Evolutionary conservation across 2,113 vertebrate genomes (phyloP), one percentile per base, ranked within the genome.

Genomic region (Heloderma charlesbogerti): DNA sequence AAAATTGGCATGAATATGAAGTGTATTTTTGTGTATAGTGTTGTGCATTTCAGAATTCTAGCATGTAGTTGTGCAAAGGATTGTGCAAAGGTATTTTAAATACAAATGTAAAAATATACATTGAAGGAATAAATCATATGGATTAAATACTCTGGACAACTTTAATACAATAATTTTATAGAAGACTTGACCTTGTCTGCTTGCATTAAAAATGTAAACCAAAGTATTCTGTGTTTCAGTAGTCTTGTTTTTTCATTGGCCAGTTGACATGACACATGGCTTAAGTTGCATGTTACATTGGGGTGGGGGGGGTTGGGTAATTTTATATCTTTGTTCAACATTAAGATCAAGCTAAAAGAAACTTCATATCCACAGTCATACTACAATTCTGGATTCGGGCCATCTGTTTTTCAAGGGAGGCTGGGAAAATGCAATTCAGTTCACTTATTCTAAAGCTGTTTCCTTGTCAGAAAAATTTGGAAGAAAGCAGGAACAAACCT

Each of bases 11-110:
- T 96, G 93, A 96, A 97, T 95, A 94, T 92, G 69, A 85, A 96
- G 94, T 98, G 96, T 97, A 97, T 97, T 98, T 97, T 98, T 97
- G 94, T 96, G 96, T 94, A 95, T 93, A 95, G 92, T 96, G 94
- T 96, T 95, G 97, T 98, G 95, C 95, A 96, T 97, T 97, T 90
- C 96, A 97, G 93, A 97, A 96, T 96, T 97, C 84, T 97, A 97
- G 97, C 97, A 97, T 97, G 96, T 95, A 97, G 91, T 95, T 94
- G 93, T 96, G 94, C 95, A 96, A 93, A 94, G 84, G 89, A 90
- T 88, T 95, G 95, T 97, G 96, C 94, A 94, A 94, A 97, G 81
- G 95, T 93, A 96, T 97, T 97, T 97, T 97, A 95, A 96, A 96
- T 96, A 92, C 93, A 89, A 95, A 92, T 94, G 92, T 97, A 95